Evolutionary conservation across 2,888 invertebrate genomes (phyloP).

Genomic region (Syrphus vitripennis): DNA sequence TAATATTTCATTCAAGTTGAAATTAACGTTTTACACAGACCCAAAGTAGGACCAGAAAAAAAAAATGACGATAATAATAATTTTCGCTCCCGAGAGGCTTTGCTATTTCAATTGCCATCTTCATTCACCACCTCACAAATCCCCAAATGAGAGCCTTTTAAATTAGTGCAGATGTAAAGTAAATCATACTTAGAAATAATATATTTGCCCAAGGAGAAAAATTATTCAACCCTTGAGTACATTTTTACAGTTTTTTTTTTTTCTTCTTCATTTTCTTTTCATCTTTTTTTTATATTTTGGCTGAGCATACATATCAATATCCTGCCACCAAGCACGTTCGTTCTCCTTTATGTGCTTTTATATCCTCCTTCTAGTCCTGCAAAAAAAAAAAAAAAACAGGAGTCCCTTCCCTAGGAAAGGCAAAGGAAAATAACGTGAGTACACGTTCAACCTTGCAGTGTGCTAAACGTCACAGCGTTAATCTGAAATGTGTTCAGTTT

Average conservation of each 20-base stretch:
- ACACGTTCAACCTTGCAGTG: slow-evolving; percentile 61
- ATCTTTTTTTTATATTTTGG: not conserved
- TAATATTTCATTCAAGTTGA: not conserved
- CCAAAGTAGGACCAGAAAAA: not conserved
- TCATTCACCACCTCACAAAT: not conserved
- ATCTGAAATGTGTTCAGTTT: slow-evolving; percentile 66
- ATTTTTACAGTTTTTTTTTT: slow-evolving; percentile 17
- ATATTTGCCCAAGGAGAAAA: slow-evolving; percentile 52
- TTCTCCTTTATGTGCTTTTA: slow-evolving; percentile 55
- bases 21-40: not conserved
- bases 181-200: slow-evolving; percentile 65
- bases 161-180: slow-evolving; percentile 49
- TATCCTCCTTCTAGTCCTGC: slow-evolving; percentile 8
- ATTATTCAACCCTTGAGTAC: slow-evolving; percentile 56
- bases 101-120: slow-evolving; percentile 11
- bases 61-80: not conserved
- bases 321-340: slow-evolving; percentile 48
- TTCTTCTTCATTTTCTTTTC: not conserved
- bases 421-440: slow-evolving; percentile 54
- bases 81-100: not conserved
- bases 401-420: not conserved
- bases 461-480: slow-evolving; percentile 65
- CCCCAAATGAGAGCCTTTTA: slow-evolving; percentile 26
- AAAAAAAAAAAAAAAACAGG: not conserved
- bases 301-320: slow-evolving; percentile 44